Percentiles rank a stretch among this genome's conserved stretches.
Evolutionary conservation across 1,140 invertebrate species (phyloP).

Genomic region (Ctenoplectra terminalis): DNA sequence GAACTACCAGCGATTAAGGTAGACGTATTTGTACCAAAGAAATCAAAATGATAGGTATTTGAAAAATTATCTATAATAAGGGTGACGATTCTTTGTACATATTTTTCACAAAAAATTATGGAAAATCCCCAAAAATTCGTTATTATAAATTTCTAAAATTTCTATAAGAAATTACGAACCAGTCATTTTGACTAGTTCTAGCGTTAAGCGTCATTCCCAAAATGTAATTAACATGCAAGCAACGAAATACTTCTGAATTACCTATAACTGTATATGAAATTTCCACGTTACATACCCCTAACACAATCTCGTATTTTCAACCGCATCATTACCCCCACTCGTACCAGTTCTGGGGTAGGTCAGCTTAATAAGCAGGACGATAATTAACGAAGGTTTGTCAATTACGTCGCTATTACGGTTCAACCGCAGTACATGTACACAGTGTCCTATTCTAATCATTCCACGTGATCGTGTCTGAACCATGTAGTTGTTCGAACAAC

Average conservation of each 20-base stretch:
- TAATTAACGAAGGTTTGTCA: conserved; percentile 76
- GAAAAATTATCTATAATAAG: too few relatives aligned
- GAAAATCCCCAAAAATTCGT: too few relatives aligned
- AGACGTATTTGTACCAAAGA: too few relatives aligned
- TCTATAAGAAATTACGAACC: too few relatives aligned
- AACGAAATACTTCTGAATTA: not conserved
- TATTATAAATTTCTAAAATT: too few relatives aligned
- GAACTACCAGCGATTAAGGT: too few relatives aligned
- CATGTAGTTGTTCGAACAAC: too few relatives aligned
- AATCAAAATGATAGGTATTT: too few relatives aligned
- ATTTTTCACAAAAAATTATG: too few relatives aligned
- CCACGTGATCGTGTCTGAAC: not conserved
- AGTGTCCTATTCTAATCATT: not conserved
- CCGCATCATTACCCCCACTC: not conserved
- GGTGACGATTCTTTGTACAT: too few relatives aligned
- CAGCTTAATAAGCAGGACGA: conserved; percentile 72
- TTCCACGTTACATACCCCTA: not conserved
- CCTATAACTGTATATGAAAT: not conserved
- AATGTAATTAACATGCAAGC: not conserved
- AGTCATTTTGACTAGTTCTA: too few relatives aligned
- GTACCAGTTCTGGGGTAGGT: not conserved
- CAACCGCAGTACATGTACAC: conserved; percentile 40
- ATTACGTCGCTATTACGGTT: conserved; percentile 69
- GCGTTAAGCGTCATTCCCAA: too few relatives aligned
- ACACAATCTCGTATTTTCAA: not conserved